Percentiles rank a stretch among this genome's conserved stretches.
These are phyloP conservation scores for Pilophorus perplexus DNA, from an alignment of 2,888 invertebrate species.

Conservation along the genomic window DNA sequence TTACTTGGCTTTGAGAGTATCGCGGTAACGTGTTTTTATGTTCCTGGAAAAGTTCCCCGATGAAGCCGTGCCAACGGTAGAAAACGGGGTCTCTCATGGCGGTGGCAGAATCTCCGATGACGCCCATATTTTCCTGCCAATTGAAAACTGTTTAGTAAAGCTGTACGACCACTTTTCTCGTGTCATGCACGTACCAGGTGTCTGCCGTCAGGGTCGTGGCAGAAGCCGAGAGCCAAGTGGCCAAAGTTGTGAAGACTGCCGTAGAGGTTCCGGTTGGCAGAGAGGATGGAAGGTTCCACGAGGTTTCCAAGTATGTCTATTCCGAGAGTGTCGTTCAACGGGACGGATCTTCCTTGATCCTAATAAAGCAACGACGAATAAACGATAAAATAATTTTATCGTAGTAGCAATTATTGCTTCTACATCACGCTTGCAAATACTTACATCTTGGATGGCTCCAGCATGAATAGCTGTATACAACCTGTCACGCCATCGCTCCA, in stretches of 20 bases:
- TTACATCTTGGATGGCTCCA: slow-evolving; percentile 60
- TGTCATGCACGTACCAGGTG: slow-evolving; percentile 58
- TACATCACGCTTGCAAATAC: slow-evolving; percentile 49
- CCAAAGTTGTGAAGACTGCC: slow-evolving; percentile 82
- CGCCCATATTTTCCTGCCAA: slow-evolving; percentile 76
- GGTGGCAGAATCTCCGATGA: slow-evolving; percentile 79
- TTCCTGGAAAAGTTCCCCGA: slow-evolving; percentile 74
- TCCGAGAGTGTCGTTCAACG: slow-evolving; percentile 65
- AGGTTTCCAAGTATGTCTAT: slow-evolving; percentile 78
- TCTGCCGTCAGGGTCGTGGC: slow-evolving; percentile 77
- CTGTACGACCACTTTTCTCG: no score
- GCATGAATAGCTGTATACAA: slow-evolving; percentile 69
- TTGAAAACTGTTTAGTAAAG: no score
- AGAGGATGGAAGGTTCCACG: slow-evolving; percentile 69
- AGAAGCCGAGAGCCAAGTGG: slow-evolving; percentile 71
- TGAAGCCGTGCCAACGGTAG: slow-evolving; percentile 79
- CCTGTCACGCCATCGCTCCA: slow-evolving; percentile 74
- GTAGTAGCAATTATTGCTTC: background rate
- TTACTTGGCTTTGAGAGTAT: slow-evolving; percentile 60
- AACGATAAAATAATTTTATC: background rate
- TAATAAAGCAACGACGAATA: no score
- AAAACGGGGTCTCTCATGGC: slow-evolving; percentile 85
- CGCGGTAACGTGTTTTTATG: slow-evolving; percentile 70
- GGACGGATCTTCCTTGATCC: background rate
- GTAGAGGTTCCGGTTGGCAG: slow-evolving; percentile 67